Evolutionary conservation across 2,888 invertebrate species (phyloP), one percentile per base, ranked within the genome.

Genomic region (Hipparchia semele): DNA sequence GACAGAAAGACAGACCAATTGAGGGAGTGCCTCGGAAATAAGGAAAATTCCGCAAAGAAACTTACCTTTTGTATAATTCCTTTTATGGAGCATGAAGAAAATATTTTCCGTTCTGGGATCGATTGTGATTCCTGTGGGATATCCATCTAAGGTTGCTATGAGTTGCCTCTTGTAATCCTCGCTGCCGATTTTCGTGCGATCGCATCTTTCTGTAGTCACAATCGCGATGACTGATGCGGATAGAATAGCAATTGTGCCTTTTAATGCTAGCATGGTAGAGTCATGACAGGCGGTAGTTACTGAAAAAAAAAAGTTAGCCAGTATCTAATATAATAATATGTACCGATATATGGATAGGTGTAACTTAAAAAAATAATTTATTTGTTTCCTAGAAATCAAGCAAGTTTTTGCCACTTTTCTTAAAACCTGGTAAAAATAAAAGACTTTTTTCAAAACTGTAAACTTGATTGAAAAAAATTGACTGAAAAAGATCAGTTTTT

Each of bases 81-180:
- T 84, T 80, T 93, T 94, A 66, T 93, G 90, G 0, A 94, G 84
- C 1, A 91, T 84, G 72, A 94, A 93, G 78, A 92, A 92, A 67
- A 94, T 86, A 75, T 93, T 83, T 1, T 93, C 94, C 0, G 90
- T 91, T 74, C 82, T 83, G 0, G 91, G 88, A 65, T 94, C 93
- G 8, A 90, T 78, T 0, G 89, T 90, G 45, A 94, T 85, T 5
- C 90, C 90, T 0, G 92, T 91, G 0, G 94, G 88, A 61, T 89
- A 92, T 0, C 94, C 94, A 66, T 93, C 92, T 1, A 94, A 87
- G 2, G 89, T 87, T 0, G 93, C 92, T 2, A 94, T 86, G 0
- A 94, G 82, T 12, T 91, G 89, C 2, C 92, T 81, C 70, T 92
- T 93, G 82, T 89, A 94, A 74, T 81, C 89, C 53, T 91, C 90